A percentile compares a stretch with the other conserved stretches of the same genome.
phyloP scores from a whole-genome alignment of 2,888 invertebrate genomes.

The Acanthoscelides obtectus region DNA sequence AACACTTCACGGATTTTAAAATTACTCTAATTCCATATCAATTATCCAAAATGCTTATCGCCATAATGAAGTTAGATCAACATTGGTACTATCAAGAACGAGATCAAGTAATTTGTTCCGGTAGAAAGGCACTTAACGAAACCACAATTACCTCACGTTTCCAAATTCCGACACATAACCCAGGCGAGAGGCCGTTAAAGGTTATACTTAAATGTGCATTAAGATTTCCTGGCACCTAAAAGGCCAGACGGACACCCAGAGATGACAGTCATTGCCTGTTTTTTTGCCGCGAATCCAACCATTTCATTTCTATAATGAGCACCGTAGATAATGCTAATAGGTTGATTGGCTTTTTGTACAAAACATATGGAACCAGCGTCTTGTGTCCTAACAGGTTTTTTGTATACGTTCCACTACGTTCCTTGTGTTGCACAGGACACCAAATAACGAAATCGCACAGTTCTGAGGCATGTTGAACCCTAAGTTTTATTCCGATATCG shows the following conservation, averaged over 20 bases:
- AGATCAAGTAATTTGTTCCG: constrained; percentile 26
- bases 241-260: background rate
- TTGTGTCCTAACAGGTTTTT: background rate
- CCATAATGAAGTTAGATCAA: background rate
- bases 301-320: background rate
- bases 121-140: constrained; percentile 28
- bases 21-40: background rate
- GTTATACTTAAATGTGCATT: constrained; percentile 38
- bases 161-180: constrained; percentile 15
- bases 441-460: no score
- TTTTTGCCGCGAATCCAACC: background rate
- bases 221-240: constrained; percentile 28
- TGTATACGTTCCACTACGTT: no score
- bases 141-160: constrained; percentile 28
- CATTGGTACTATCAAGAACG: background rate
- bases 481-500: no score
- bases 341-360: background rate
- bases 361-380: background rate
- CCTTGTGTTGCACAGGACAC: background rate
- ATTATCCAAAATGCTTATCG: background rate
- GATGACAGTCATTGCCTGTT: background rate
- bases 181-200: constrained; percentile 15
- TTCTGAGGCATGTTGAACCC: no score
- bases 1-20: background rate
- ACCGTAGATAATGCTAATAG: background rate